A percentile compares a stretch with the other conserved stretches of the same genome.
phyloP scores from a whole-genome alignment of 2,797 vertebrate genomes.

The Ceryle rudis region DNA sequence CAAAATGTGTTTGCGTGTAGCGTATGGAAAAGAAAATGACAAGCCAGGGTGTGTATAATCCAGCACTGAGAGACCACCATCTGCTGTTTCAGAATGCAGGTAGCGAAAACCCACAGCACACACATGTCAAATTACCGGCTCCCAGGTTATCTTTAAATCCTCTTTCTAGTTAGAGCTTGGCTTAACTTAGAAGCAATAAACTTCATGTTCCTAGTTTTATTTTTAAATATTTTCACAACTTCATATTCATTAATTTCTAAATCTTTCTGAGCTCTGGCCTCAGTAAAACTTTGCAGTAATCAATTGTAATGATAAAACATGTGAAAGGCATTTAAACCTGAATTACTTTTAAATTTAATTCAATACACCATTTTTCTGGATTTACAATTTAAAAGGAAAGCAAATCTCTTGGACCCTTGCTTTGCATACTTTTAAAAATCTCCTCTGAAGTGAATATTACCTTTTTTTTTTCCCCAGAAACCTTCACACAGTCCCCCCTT shows the following conservation, averaged over 20 bases:
- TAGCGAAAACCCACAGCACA: background rate
- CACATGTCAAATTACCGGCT: background rate
- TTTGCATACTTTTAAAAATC: background rate
- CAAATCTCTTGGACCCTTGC: background rate
- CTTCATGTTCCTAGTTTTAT: background rate
- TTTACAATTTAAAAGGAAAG: background rate
- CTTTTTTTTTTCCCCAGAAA: background rate
- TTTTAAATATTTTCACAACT: background rate
- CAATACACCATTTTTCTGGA: background rate
- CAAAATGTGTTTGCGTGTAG: fast-evolving
- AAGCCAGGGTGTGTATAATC: fast-evolving
- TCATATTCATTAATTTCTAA: background rate
- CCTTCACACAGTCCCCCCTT: background rate
- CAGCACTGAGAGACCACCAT: background rate
- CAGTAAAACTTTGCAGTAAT: background rate
- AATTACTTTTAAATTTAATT: background rate
- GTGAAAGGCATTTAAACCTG: background rate
- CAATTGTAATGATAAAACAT: fast-evolving
- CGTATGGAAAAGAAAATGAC: fast-evolving
- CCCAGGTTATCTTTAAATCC: background rate
- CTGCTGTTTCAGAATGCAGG: fast-evolving
- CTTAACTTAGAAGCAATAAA: background rate
- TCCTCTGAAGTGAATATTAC: background rate
- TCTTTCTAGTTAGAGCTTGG: background rate
- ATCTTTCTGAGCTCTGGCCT: background rate